A percentile compares a stretch with the other conserved stretches of the same genome.
Conservation (phyloP, 2,113 vertebrate genomes). For the Bubo blakistoni region DNA sequence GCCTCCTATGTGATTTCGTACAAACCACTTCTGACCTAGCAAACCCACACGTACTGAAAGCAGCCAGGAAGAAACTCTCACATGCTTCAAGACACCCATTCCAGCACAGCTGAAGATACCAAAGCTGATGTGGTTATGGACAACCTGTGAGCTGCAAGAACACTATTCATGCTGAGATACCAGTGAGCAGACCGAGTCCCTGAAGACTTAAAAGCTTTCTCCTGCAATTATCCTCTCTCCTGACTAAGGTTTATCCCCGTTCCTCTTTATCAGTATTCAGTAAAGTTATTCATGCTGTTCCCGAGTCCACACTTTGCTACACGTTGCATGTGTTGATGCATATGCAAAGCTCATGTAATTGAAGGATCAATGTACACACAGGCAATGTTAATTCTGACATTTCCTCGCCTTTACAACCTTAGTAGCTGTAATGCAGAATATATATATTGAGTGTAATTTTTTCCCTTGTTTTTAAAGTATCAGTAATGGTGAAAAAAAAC, state of each 20-base stretch:
- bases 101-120: neutral
- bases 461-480: neutral
- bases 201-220: neutral
- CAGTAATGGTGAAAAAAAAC: neutral
- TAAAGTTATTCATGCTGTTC: neutral
- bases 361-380: neutral
- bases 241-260: neutral
- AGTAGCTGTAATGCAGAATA: neutral
- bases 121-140: neutral
- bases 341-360: neutral
- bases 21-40: neutral
- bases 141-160: neutral
- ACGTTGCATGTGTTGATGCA: neutral
- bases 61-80: neutral
- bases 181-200: neutral
- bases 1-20: neutral
- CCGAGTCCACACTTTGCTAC: neutral
- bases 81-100: neutral
- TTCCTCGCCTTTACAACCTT: neutral
- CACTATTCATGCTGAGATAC: neutral
- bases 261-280: neutral
- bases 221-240: neutral
- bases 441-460: neutral
- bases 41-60: neutral
- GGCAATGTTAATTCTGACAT: neutral